Percentiles rank a stretch among this genome's conserved stretches.
Conservation (phyloP, 2,113 vertebrate species). For the Actenoides hombroni region DNA sequence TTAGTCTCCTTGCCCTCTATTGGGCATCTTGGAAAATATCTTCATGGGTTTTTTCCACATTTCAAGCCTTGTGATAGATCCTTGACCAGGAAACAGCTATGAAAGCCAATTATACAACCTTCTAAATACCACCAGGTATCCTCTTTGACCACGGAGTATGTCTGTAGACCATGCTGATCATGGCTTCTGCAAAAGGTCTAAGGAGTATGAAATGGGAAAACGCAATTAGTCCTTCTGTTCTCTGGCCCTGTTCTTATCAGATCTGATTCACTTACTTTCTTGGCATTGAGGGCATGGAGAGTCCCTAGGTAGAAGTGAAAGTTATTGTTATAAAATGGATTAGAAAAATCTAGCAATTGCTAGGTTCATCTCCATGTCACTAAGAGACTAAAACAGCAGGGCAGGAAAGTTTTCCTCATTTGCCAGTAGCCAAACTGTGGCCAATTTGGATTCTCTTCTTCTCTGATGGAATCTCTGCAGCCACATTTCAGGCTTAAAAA, state of each 20-base stretch:
- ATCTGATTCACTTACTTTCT: not conserved
- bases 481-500: constrained; percentile 35
- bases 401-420: not conserved
- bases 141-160: not conserved
- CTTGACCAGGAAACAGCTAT: not conserved
- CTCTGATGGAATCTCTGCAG: constrained; percentile 18
- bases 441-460: constrained; percentile 36
- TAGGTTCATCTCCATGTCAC: not conserved
- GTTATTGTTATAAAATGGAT: constrained; percentile 2
- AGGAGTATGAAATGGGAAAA: not conserved
- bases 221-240: not conserved
- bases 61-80: not conserved
- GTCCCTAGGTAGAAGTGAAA: not conserved
- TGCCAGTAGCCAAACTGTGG: constrained; percentile 20
- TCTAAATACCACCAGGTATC: not conserved
- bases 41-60: rapidly evolving
- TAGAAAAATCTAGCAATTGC: not conserved
- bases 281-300: not conserved
- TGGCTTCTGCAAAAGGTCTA: not conserved
- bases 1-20: not conserved
- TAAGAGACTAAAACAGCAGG: constrained; percentile 24
- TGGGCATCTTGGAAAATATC: not conserved
- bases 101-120: not conserved
- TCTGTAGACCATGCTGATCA: not conserved
- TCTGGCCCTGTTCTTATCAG: not conserved